Evolutionary conservation across 2,888 invertebrate species (phyloP), one percentile per base, ranked within the genome.

Genomic region (Myathropa florea): DNA sequence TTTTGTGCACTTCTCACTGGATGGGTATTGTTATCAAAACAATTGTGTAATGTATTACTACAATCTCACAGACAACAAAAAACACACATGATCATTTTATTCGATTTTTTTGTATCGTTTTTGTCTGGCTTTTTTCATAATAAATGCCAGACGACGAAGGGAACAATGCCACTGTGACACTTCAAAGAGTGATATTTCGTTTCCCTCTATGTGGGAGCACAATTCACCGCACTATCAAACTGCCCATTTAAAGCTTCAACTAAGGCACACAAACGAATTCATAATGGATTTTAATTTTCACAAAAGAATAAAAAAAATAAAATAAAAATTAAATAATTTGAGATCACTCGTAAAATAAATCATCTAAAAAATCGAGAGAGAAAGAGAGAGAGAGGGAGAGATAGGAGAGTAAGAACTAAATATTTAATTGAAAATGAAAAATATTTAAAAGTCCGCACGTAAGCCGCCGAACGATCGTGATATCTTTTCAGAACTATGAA

Each of bases 401-500:
- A 64, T 61, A 36, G 23, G 4, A 24, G 28, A 36, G 23, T 57
- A 36, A 55, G 26, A 60, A 55, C 39, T 24, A 64, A 70, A 72
- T 53, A 14, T 46, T 18, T 46, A 46, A 46, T 18, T 46, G 46
- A n/a, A 46, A 46, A 46, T 46, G 46, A 46, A 46, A 46, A 46
- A 46, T 46, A 46, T 46, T 46, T 18, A 59, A 55, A 26, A 76
- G 46, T 83, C 78, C 86, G 86, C 55, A 68, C 75, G 73, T 26
- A 82, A 64, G 73, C 64, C 61, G 75, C 63, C 83, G 65, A 83
- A 86, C 70, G 71, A 79, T 79, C 73, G 83, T 83, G 83, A 83
- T 86, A 86, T 86, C 86, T 70, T 86, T 83, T 83, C 75, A 86
- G 83, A 86, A 86, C 83, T 83, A 83, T 83, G 36, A 70, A 86